phyloP scores from a whole-genome alignment of 2,113 vertebrate species.

The Carassius gibelio region DNA sequence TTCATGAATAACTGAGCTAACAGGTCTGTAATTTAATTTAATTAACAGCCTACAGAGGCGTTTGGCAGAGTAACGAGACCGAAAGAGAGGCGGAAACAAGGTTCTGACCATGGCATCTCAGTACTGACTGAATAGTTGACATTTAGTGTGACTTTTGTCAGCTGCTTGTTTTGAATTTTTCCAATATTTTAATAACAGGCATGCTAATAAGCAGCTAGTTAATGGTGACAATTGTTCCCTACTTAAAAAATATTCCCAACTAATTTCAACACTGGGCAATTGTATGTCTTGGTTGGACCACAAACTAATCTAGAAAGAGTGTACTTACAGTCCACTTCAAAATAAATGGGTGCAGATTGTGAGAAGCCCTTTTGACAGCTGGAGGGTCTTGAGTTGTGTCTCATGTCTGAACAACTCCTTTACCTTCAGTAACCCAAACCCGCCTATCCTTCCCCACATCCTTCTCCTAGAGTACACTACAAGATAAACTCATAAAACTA shows the following conservation, averaged over 20 bases:
- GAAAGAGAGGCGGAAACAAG: slow-evolving; percentile 16
- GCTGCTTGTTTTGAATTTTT: neutral
- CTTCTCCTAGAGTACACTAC: neutral
- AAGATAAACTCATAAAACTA: neutral
- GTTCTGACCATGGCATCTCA: slow-evolving; percentile 22
- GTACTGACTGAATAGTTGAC: neutral
- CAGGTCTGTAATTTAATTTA: slow-evolving; percentile 44
- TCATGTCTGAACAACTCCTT: neutral
- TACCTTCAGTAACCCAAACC: neutral
- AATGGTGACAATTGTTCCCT: too few relatives aligned
- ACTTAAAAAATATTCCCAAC: too few relatives aligned
- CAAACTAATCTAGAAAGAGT: neutral
- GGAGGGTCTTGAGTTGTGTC: neutral
- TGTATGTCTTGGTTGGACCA: neutral
- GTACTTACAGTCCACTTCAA: neutral
- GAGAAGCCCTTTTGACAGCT: neutral
- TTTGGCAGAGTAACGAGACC: slow-evolving; percentile 20
- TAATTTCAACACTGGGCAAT: neutral
- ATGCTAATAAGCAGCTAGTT: too few relatives aligned
- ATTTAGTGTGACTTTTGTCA: neutral
- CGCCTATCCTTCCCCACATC: neutral
- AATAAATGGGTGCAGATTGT: neutral
- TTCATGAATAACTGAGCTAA: slow-evolving; percentile 50
- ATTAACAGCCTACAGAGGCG: slow-evolving; percentile 32
- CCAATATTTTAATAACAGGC: too few relatives aligned